A percentile compares a stretch with the other conserved stretches of the same genome.
These are phyloP conservation scores for Spea bombifrons DNA, from an alignment of 2,113 vertebrate genomes.

Conservation along the genomic window DNA sequence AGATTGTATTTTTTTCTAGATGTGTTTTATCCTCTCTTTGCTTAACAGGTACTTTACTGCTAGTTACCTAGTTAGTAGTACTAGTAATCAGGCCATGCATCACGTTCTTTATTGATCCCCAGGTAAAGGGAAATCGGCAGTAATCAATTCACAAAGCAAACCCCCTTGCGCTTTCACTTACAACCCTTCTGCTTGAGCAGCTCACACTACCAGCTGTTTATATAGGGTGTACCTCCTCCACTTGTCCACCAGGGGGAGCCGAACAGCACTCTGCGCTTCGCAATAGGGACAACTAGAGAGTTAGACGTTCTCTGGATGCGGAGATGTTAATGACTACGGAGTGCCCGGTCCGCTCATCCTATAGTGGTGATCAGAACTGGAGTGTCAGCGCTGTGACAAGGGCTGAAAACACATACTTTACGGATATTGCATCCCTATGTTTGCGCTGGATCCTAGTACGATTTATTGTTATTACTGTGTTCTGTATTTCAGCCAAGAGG, in stretches of 20 bases:
- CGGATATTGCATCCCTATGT: neutral
- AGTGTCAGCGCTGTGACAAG: slow-evolving; percentile 29
- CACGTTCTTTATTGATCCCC: neutral
- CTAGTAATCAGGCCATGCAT: neutral
- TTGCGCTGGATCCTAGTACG: neutral
- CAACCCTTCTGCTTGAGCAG: neutral
- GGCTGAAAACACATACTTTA: slow-evolving; percentile 6
- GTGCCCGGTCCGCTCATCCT: slow-evolving; percentile 31
- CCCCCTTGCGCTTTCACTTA: neutral
- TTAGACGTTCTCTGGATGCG: slow-evolving; percentile 43
- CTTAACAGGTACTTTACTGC: too few species aligned
- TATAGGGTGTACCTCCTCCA: neutral
- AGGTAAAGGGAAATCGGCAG: neutral
- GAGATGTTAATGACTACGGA: slow-evolving; percentile 42
- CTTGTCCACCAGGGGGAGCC: slow-evolving; percentile 17
- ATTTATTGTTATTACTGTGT: neutral
- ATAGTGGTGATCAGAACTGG: slow-evolving; percentile 25
- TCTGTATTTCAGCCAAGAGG: slow-evolving; percentile 13
- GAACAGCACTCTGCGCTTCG: neutral
- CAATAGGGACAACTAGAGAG: slow-evolving; percentile 36
- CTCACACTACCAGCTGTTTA: slow-evolving; percentile 6
- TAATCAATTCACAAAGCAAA: neutral
- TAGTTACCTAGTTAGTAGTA: neutral
- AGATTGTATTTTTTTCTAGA: too few species aligned
- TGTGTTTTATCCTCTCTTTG: too few species aligned